Conservation (phyloP, 64 coral and sea anemone species). For the Hydrozoanthus tunicans region DNA sequence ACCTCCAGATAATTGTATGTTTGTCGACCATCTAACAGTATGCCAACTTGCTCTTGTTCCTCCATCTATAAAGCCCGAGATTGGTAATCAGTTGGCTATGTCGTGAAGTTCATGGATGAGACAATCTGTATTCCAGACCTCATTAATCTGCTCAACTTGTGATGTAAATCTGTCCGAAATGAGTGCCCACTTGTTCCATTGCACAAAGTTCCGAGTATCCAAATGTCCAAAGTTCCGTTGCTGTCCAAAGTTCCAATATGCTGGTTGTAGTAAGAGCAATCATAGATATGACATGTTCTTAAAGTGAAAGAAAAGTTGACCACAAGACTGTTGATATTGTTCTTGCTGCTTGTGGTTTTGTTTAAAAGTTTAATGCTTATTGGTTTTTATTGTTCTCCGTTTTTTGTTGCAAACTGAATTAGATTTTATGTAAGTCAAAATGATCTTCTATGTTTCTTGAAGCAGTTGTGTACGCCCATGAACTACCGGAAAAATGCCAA, state of each 20-base stretch:
- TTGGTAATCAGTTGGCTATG: slow-evolving; percentile 41
- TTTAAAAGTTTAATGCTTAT: neutral
- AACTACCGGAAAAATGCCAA: too few relatives aligned
- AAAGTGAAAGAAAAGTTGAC: neutral
- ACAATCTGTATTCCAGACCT: slow-evolving; percentile 41
- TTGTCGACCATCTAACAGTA: slow-evolving; percentile 32
- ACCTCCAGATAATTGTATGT: neutral
- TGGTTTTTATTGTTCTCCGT: neutral
- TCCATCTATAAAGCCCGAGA: slow-evolving; percentile 49
- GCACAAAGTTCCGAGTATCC: slow-evolving; percentile 57
- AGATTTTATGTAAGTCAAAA: too few relatives aligned
- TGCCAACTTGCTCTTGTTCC: slow-evolving; percentile 64
- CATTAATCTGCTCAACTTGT: slow-evolving; percentile 49
- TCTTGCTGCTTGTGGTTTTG: neutral
- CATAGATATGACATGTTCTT: slow-evolving; percentile 1
- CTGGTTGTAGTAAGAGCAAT: slow-evolving; percentile 19
- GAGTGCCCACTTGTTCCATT: slow-evolving; percentile 43
- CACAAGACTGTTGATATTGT: slow-evolving; percentile 9
- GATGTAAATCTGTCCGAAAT: slow-evolving; percentile 53
- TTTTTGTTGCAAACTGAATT: neutral
- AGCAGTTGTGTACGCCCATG: too few relatives aligned
- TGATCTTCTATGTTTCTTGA: too few relatives aligned
- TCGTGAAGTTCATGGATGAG: slow-evolving; percentile 39
- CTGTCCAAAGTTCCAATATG: slow-evolving; percentile 56
- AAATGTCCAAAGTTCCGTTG: slow-evolving; percentile 50